phyloP scores from a whole-genome alignment of 2,797 vertebrate species.

The Danio tinwini region DNA sequence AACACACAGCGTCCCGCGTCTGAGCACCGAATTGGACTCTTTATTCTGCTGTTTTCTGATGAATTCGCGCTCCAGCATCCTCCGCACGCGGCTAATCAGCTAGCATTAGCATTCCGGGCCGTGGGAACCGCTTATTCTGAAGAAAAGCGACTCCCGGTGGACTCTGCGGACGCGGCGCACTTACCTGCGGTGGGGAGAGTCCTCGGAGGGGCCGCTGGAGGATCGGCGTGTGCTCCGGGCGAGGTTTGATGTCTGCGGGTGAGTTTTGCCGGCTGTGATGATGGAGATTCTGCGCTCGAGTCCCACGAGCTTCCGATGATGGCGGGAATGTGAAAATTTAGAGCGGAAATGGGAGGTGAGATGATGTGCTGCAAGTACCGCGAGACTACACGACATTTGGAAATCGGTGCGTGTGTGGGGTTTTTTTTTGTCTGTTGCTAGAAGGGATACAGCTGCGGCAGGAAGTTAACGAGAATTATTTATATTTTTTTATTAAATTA shows the following conservation, averaged over 20 bases:
- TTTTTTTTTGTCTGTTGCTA: too few relatives aligned
- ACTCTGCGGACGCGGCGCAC: background rate
- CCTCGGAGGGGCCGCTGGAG: conserved; percentile 47
- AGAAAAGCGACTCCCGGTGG: too few relatives aligned
- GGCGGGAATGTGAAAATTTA: conserved; percentile 82
- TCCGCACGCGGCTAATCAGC: conserved; percentile 60
- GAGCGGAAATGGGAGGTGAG: conserved; percentile 73
- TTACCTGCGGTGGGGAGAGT: conserved; percentile 62
- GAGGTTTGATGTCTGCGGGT: conserved; percentile 45
- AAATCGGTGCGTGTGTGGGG: too few relatives aligned
- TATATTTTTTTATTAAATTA: too few relatives aligned
- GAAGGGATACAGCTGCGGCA: too few relatives aligned
- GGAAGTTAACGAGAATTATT: too few relatives aligned
- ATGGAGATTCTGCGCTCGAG: conserved; percentile 72
- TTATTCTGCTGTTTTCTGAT: background rate
- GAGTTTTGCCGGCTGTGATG: conserved; percentile 74
- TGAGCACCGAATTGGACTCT: background rate
- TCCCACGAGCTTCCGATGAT: conserved; percentile 74
- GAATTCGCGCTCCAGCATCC: background rate
- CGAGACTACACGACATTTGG: conserved; percentile 60
- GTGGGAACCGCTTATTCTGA: conserved; percentile 68
- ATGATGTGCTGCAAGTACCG: conserved; percentile 57
- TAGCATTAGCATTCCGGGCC: conserved; percentile 45
- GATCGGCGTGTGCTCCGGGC: too few relatives aligned
- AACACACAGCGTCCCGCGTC: too few relatives aligned